Evolutionary conservation across 2,113 vertebrate species (phyloP).

Genomic region (Aptenodytes forsteri): DNA sequence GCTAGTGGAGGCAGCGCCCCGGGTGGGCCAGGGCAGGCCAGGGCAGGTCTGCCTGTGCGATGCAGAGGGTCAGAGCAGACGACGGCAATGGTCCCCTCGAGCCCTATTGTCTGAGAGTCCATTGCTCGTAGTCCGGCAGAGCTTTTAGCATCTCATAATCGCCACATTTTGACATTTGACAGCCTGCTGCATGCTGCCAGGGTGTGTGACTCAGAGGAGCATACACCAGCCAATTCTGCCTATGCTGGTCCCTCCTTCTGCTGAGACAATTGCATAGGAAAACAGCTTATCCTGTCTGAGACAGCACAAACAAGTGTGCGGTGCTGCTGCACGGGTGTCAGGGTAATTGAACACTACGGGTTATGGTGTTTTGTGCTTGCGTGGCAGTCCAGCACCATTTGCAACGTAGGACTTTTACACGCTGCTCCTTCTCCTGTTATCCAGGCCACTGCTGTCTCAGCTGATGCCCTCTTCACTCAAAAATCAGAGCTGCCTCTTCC

Average conservation of each 20-base stretch:
- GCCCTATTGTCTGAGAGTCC: background rate
- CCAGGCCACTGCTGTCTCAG: background rate
- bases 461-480: background rate
- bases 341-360: fast-evolving
- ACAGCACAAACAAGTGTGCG: background rate
- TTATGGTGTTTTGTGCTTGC: background rate
- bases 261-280: background rate
- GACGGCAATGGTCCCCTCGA: background rate
- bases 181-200: background rate
- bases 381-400: background rate
- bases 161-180: background rate
- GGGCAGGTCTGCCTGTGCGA: background rate
- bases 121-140: background rate
- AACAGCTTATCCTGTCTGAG: background rate
- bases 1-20: background rate
- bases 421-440: background rate
- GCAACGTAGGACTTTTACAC: background rate
- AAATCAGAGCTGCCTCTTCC: background rate
- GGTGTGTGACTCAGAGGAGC: background rate
- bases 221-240: background rate
- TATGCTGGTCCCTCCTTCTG: background rate
- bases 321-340: background rate
- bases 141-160: background rate
- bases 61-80: background rate
- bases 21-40: fast-evolving